phyloP scores from a whole-genome alignment of 2,888 invertebrate genomes.

The Xylocampa areola region DNA sequence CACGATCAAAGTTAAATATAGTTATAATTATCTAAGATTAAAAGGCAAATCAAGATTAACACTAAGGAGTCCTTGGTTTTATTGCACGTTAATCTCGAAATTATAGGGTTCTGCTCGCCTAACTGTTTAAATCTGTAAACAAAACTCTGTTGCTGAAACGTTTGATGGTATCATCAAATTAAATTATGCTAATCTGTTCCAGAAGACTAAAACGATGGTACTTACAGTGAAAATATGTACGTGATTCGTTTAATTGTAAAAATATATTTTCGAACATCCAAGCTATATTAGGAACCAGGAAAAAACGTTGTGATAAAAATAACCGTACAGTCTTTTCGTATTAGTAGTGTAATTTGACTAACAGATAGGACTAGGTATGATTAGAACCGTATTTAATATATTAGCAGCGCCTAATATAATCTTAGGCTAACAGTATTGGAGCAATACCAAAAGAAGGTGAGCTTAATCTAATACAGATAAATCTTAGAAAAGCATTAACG shows the following conservation, averaged over 20 bases:
- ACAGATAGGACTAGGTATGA: no score
- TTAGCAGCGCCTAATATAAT: no score
- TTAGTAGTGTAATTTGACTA: no score
- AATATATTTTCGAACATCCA: background rate
- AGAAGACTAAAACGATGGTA: conserved; percentile 7
- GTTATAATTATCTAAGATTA: no score
- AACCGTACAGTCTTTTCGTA: no score
- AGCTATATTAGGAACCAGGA: background rate
- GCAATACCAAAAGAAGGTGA: no score
- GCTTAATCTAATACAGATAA: no score
- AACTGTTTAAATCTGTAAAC: background rate
- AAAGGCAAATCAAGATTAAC: conserved; percentile 10
- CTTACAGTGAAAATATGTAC: conserved; percentile 1
- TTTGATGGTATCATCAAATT: conserved; percentile 16
- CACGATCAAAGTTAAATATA: background rate
- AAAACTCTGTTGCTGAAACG: background rate
- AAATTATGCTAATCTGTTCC: conserved; percentile 7
- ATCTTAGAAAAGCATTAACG: no score
- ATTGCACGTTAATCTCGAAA: conserved; percentile 8
- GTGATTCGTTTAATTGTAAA: background rate
- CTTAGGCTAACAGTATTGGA: no score
- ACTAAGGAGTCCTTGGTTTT: conserved; percentile 18
- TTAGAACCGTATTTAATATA: no score
- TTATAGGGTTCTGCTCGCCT: background rate
- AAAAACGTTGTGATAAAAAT: no score